Evolutionary conservation across 2,888 invertebrate genomes (phyloP).

Genomic region (Phaedon cochleariae): DNA sequence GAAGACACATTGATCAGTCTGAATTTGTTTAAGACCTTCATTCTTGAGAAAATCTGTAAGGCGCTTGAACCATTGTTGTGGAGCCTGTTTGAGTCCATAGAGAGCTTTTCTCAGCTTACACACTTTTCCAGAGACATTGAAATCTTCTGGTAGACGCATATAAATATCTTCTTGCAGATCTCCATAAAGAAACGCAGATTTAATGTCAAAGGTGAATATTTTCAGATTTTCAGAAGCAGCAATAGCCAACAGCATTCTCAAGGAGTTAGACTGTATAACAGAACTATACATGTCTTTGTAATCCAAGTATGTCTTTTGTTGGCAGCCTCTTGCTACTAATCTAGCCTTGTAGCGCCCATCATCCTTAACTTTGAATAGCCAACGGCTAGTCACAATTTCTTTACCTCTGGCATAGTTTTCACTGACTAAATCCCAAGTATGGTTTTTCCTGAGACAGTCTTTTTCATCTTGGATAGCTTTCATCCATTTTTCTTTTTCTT

Average conservation of each 20-base stretch:
- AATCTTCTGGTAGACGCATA: conserved; percentile 8
- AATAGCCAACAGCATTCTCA: conserved; percentile 25
- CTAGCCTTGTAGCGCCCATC: conserved; percentile 38
- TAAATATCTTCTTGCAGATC: conserved; percentile 5
- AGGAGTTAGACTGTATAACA: conserved; percentile 15
- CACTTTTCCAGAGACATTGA: background rate
- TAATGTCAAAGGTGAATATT: conserved; percentile 6
- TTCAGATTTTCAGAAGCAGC: background rate
- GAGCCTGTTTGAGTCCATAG: conserved; percentile 11
- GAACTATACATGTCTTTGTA: conserved; percentile 26
- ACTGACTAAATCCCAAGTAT: conserved; percentile 37
- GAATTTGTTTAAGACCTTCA: background rate
- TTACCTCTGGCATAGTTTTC: conserved; percentile 25
- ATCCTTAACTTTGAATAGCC: conserved; percentile 43
- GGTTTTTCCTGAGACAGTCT: conserved; percentile 36
- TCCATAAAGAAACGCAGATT: background rate
- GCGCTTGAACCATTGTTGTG: background rate
- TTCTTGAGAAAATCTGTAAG: background rate
- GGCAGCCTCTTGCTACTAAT: conserved; percentile 36
- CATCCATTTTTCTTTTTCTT: conserved; percentile 25
- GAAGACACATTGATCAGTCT: background rate
- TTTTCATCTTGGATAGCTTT: conserved; percentile 40
- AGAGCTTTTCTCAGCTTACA: conserved; percentile 1
- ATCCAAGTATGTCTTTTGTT: conserved; percentile 25
- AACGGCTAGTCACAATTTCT: conserved; percentile 36